phyloP scores from a whole-genome alignment of 1,140 invertebrate genomes.

The Eumeta japonica region DNA sequence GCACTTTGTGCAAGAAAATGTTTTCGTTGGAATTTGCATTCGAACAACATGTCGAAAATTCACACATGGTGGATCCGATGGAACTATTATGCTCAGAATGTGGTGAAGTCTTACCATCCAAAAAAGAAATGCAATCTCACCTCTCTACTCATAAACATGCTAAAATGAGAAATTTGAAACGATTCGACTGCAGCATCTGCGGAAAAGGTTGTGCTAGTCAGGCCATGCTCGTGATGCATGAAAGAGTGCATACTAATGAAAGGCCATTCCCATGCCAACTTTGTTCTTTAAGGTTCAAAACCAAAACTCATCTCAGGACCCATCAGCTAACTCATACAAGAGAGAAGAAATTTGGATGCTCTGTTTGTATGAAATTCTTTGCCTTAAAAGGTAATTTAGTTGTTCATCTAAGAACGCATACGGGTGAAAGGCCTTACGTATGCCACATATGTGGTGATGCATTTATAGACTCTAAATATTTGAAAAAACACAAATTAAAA shows the following conservation, averaged over 20 bases:
- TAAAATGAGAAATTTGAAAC: constrained; percentile 27
- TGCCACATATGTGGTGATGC: constrained; percentile 64
- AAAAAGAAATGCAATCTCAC: constrained; percentile 31
- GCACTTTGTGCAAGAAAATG: constrained; percentile 56
- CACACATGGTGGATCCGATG: constrained; percentile 32
- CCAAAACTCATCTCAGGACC: constrained; percentile 56
- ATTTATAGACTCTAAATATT: constrained; percentile 56
- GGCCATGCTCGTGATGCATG: constrained; percentile 60
- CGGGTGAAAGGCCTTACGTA: constrained; percentile 63
- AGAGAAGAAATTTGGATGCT: constrained; percentile 57
- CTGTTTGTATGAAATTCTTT: constrained; percentile 57
- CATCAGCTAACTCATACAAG: constrained; percentile 58
- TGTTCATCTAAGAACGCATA: constrained; percentile 55
- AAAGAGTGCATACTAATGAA: constrained; percentile 58
- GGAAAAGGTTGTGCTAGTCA: constrained; percentile 54
- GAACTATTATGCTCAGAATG: constrained; percentile 32
- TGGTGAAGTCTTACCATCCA: constrained; percentile 26
- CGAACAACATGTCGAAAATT: constrained; percentile 45
- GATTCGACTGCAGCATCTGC: constrained; percentile 46
- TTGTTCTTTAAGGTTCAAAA: constrained; percentile 58
- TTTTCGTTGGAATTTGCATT: constrained; percentile 45
- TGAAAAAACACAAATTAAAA: constrained; percentile 53
- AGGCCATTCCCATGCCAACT: constrained; percentile 56
- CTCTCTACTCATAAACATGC: constrained; percentile 27
- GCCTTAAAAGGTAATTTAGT: constrained; percentile 51